These are phyloP conservation scores for Pogonocherus hispidulus DNA, from an alignment of 2,888 invertebrate species.

Conservation along the genomic window DNA sequence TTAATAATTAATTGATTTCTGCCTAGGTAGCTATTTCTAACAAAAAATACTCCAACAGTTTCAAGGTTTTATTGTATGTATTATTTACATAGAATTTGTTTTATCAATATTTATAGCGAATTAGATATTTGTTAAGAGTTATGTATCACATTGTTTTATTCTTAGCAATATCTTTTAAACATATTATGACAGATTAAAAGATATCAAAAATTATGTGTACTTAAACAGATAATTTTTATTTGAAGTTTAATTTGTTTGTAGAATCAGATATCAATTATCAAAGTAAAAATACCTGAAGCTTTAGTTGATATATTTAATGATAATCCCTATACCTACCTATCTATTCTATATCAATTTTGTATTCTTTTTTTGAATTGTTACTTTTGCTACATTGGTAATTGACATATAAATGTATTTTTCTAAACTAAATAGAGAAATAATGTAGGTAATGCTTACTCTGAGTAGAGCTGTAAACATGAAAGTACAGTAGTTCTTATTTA, in stretches of 20 bases:
- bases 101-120: conserved; percentile 10
- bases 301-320: too few relatives aligned
- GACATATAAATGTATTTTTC: too few relatives aligned
- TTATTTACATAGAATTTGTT: conserved; percentile 17
- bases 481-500: too few relatives aligned
- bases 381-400: too few relatives aligned
- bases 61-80: conserved; percentile 18
- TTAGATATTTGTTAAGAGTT: conserved; percentile 12
- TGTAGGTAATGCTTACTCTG: too few relatives aligned
- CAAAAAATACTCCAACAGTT: conserved; percentile 1
- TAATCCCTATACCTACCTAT: background rate
- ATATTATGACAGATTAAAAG: background rate
- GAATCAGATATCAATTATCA: too few relatives aligned
- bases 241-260: background rate
- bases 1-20: conserved; percentile 12
- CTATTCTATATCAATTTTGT: too few relatives aligned
- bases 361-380: too few relatives aligned
- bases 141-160: conserved; percentile 7
- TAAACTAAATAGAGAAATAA: too few relatives aligned
- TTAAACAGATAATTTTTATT: background rate
- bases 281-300: too few relatives aligned
- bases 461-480: too few relatives aligned
- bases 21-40: background rate
- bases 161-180: background rate
- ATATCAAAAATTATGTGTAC: background rate